A percentile compares a stretch with the other conserved stretches of the same genome.
phyloP scores from a whole-genome alignment of 1,140 invertebrate species.

The Zelostemma sp. region DNA sequence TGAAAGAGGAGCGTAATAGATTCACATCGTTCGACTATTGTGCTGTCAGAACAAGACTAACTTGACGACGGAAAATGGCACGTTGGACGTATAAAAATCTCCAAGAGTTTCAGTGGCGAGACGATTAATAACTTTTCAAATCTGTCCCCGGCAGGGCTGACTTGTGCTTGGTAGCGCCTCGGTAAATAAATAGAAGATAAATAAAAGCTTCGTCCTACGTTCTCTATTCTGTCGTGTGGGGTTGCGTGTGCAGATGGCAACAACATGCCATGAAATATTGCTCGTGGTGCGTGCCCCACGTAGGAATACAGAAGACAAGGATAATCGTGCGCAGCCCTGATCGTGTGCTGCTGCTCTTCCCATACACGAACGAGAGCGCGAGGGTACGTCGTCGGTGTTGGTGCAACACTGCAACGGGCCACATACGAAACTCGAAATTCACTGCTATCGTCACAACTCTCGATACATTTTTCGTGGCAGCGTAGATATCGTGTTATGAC shows the following conservation, averaged over 20 bases:
- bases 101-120: conserved; percentile 19
- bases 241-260: conserved; percentile 71
- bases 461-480: conserved; percentile 56
- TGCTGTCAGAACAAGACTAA: background rate
- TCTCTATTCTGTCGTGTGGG: conserved; percentile 57
- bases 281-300: conserved; percentile 45
- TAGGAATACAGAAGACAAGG: conserved; percentile 17
- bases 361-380: conserved; percentile 3
- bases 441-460: conserved; percentile 53
- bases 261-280: conserved; percentile 71
- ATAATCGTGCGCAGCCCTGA: conserved; percentile 25
- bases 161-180: conserved; percentile 59
- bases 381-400: conserved; percentile 10
- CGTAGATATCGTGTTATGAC: conserved; percentile 69
- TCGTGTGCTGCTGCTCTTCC: conserved; percentile 21
- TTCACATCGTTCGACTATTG: no score
- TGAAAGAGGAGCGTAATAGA: no score
- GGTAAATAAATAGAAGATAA: conserved; percentile 69
- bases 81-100: conserved; percentile 3
- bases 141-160: conserved; percentile 63
- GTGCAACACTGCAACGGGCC: conserved; percentile 9
- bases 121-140: conserved; percentile 71
- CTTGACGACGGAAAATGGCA: conserved; percentile 1
- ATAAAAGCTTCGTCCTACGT: conserved; percentile 62
- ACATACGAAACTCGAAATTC: conserved; percentile 56